Conservation (phyloP, 2,113 vertebrate species). For the Castor canadensis region DNA sequence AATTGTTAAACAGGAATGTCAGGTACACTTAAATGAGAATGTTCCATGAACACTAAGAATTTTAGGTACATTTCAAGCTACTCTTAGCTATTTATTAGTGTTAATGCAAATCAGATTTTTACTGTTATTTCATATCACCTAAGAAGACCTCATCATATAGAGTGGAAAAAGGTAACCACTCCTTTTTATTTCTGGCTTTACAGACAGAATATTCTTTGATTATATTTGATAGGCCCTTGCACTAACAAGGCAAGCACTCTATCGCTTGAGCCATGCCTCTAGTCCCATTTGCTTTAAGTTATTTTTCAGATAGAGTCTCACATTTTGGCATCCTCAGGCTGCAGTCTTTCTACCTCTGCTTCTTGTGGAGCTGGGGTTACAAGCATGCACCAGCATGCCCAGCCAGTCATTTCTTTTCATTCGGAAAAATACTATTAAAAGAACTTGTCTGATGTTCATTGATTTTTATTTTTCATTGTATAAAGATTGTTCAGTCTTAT, state of each 20-base stretch:
- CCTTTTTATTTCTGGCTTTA: background rate
- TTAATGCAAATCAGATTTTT: constrained; percentile 21
- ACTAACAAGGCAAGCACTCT: too few relatives aligned
- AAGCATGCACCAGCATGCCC: too few relatives aligned
- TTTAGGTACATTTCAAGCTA: background rate
- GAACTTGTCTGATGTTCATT: constrained; percentile 43
- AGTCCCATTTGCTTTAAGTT: too few relatives aligned
- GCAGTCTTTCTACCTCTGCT: too few relatives aligned
- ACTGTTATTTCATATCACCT: constrained; percentile 6
- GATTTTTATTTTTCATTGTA: constrained; percentile 32
- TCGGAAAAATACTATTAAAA: constrained; percentile 45
- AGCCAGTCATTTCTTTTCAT: constrained; percentile 7
- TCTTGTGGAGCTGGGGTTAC: too few relatives aligned
- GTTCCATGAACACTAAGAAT: background rate
- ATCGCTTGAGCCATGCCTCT: too few relatives aligned
- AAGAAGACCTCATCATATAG: background rate
- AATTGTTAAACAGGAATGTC: background rate
- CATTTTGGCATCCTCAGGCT: too few relatives aligned
- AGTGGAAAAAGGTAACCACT: background rate
- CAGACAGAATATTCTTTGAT: constrained; percentile 13
- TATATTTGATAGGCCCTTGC: background rate
- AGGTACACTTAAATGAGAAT: background rate
- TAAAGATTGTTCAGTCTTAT: constrained; percentile 27
- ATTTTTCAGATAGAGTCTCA: too few relatives aligned
- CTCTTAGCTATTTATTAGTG: constrained; percentile 29